Evolutionary conservation across 2,113 vertebrate species (phyloP).

Genomic region (Gavialis gangeticus): DNA sequence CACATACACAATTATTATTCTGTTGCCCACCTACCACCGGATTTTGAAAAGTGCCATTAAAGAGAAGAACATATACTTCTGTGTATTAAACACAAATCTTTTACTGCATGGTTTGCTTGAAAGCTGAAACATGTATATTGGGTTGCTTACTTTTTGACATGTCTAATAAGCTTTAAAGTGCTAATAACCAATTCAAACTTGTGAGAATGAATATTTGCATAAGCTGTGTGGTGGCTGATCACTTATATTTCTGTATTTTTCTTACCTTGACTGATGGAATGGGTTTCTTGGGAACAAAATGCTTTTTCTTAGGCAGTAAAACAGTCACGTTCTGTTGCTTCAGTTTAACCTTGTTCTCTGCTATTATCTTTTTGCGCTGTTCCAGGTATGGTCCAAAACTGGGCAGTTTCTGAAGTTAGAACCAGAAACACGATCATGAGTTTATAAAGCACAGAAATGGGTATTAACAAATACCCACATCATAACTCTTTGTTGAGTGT

Average conservation of each 20-base stretch:
- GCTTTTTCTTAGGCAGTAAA: constrained; percentile 12
- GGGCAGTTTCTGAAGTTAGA: constrained; percentile 84
- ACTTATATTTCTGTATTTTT: constrained; percentile 7
- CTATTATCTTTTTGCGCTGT: constrained; percentile 83
- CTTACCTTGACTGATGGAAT: constrained; percentile 89
- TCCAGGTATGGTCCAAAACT: constrained; percentile 92
- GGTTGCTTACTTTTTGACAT: constrained; percentile 34
- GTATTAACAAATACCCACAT: background rate
- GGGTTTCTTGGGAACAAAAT: constrained; percentile 79
- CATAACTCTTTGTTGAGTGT: background rate
- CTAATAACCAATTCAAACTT: constrained; percentile 55
- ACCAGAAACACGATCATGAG: background rate
- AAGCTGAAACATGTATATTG: constrained; percentile 51
- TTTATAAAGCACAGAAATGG: rapidly evolving
- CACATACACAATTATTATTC: background rate
- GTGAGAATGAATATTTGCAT: constrained; percentile 50
- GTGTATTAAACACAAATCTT: background rate
- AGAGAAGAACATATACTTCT: constrained; percentile 11
- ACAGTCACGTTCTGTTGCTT: constrained; percentile 44
- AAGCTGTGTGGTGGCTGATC: constrained; percentile 31
- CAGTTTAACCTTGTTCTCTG: constrained; percentile 82
- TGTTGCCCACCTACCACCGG: background rate
- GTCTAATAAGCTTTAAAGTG: constrained; percentile 63
- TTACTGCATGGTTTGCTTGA: constrained; percentile 40
- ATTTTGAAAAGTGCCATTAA: constrained; percentile 27